phyloP scores from a whole-genome alignment of 2,888 invertebrate species.

The Drosophila maculinotata region DNA sequence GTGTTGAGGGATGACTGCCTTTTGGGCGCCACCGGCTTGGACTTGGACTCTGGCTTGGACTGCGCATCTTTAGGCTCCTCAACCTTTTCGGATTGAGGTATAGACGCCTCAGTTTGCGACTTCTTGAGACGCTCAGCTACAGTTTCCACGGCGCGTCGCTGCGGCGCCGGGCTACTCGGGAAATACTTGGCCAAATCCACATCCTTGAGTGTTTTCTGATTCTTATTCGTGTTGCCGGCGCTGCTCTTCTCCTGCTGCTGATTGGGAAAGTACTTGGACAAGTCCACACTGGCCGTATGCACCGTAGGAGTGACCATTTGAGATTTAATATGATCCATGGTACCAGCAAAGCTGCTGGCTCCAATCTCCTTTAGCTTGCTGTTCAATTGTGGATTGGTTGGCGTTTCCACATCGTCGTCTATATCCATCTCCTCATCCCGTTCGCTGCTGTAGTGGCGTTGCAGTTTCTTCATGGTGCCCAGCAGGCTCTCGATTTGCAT shows the following conservation, averaged over 20 bases:
- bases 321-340: constrained; percentile 83
- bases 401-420: constrained; percentile 71
- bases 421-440: constrained; percentile 71
- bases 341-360: constrained; percentile 83
- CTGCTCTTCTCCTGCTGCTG: constrained; percentile 81
- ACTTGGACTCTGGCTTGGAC: constrained; percentile 17
- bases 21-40: constrained; percentile 60
- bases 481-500: constrained; percentile 80
- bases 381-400: constrained; percentile 66
- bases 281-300: constrained; percentile 78
- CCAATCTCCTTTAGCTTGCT: constrained; percentile 84
- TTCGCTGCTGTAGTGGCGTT: constrained; percentile 39
- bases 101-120: constrained; percentile 74
- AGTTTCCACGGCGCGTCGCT: constrained; percentile 79
- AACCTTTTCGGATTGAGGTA: constrained; percentile 30
- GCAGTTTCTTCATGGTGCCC: constrained; percentile 74
- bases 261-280: constrained; percentile 85
- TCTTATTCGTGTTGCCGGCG: constrained; percentile 79
- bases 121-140: constrained; percentile 80
- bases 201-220: constrained; percentile 84
- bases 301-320: constrained; percentile 83
- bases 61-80: constrained; percentile 3
- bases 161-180: constrained; percentile 82
- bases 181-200: constrained; percentile 85
- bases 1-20: constrained; percentile 64